These are phyloP conservation scores for Verasper variegatus DNA, from an alignment of 2,113 vertebrate species.

Conservation along the genomic window DNA sequence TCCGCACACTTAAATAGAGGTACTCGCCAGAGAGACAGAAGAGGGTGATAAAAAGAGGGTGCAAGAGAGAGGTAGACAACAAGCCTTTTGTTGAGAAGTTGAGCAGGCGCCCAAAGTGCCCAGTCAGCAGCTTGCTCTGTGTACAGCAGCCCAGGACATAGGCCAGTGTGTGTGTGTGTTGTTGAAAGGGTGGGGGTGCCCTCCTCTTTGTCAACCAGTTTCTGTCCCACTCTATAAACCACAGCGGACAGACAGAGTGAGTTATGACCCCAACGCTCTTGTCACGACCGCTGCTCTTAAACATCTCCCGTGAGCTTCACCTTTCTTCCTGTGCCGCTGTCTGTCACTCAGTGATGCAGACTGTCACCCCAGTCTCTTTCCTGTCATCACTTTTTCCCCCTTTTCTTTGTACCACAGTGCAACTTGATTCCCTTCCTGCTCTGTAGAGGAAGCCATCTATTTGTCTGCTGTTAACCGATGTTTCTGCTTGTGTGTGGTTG, in stretches of 20 bases:
- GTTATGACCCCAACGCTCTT: conserved; percentile 63
- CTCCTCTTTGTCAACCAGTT: conserved; percentile 62
- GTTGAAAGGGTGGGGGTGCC: conserved; percentile 23
- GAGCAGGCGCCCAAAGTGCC: conserved; percentile 75
- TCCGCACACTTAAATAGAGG: conserved; percentile 54
- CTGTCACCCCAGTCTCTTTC: conserved; percentile 20
- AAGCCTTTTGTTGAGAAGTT: conserved; percentile 86
- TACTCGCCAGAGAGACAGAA: conserved; percentile 47
- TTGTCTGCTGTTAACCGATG: conserved; percentile 30
- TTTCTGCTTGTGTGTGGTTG: conserved; percentile 41
- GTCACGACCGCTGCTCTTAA: conserved; percentile 63
- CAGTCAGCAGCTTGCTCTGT: conserved; percentile 80
- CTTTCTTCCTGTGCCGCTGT: conserved; percentile 20
- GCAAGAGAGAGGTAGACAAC: conserved; percentile 81
- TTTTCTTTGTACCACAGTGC: not conserved
- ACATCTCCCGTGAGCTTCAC: conserved; percentile 50
- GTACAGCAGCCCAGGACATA: conserved; percentile 68
- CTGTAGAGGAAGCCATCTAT: conserved; percentile 39
- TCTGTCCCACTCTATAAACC: conserved; percentile 72
- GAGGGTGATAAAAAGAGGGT: conserved; percentile 68
- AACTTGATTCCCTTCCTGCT: conserved; percentile 8
- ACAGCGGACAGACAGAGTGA: conserved; percentile 51
- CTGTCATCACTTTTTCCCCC: not conserved
- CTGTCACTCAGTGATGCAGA: conserved; percentile 40
- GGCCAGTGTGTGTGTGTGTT: conserved; percentile 52